A percentile compares a stretch with the other conserved stretches of the same genome.
These are phyloP conservation scores for Oasisia sp. DNA, from an alignment of 2,888 invertebrate species.

Conservation along the genomic window DNA sequence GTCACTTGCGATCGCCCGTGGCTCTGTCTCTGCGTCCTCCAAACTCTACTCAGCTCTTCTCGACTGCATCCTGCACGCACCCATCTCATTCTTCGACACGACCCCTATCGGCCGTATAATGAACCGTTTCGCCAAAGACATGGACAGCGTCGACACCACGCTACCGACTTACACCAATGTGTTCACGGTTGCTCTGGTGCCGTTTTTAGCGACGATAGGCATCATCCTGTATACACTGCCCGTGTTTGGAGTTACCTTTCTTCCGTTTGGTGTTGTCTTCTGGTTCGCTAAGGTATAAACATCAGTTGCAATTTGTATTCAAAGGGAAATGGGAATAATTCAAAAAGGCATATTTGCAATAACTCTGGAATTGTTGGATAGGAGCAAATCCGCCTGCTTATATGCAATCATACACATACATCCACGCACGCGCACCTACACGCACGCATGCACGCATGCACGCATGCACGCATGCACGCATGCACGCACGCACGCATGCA, in stretches of 20 bases:
- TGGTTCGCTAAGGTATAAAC: neutral
- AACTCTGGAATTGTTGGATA: too few species aligned
- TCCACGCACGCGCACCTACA: too few species aligned
- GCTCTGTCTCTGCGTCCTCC: conserved; percentile 60
- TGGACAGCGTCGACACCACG: conserved; percentile 41
- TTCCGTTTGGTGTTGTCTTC: conserved; percentile 59
- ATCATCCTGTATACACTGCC: conserved; percentile 59
- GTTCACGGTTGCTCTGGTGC: conserved; percentile 36
- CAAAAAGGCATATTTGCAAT: too few species aligned
- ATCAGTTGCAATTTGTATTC: neutral
- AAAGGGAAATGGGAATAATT: too few species aligned
- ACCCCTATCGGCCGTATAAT: conserved; percentile 66
- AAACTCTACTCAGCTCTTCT: conserved; percentile 59
- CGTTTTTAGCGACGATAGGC: conserved; percentile 55
- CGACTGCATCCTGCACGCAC: conserved; percentile 56
- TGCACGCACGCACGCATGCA: too few species aligned
- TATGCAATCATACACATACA: too few species aligned
- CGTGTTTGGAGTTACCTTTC: conserved; percentile 47
- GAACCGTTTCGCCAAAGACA: conserved; percentile 48
- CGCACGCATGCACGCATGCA: too few species aligned
- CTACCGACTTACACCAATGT: conserved; percentile 38
- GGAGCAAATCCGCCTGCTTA: too few species aligned
- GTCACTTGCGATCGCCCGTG: conserved; percentile 54
- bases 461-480: too few species aligned
- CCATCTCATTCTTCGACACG: conserved; percentile 66